phyloP scores from a whole-genome alignment of 2,113 vertebrate genomes.

The Embiotoca jacksoni region DNA sequence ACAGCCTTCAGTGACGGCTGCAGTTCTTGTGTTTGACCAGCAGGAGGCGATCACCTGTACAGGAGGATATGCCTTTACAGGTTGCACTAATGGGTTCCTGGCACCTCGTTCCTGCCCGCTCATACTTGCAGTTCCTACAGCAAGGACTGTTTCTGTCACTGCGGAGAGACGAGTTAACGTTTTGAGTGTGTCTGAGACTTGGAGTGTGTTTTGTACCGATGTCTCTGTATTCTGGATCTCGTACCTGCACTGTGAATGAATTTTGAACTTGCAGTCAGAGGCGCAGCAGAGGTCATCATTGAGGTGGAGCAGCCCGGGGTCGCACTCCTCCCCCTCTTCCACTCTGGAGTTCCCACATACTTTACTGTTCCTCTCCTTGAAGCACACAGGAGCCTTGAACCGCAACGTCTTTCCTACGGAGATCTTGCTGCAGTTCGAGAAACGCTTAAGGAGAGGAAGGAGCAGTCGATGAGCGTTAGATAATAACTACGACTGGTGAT shows the following conservation, averaged over 20 bases:
- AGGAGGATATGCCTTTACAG: slow-evolving; percentile 93
- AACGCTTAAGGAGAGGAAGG: slow-evolving; percentile 84
- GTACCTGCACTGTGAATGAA: slow-evolving; percentile 90
- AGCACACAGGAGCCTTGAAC: slow-evolving; percentile 91
- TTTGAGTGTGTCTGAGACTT: not conserved
- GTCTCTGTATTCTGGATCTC: not conserved
- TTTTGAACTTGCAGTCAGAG: slow-evolving; percentile 87
- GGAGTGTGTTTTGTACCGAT: not conserved
- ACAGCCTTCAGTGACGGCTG: not conserved
- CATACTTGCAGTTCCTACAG: slow-evolving; percentile 91
- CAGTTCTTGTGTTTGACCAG: slow-evolving; percentile 25
- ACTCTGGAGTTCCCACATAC: slow-evolving; percentile 98
- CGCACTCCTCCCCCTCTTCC: slow-evolving; percentile 95
- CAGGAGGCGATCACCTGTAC: slow-evolving; percentile 89
- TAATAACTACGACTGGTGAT: not conserved
- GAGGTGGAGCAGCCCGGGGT: slow-evolving; percentile 92
- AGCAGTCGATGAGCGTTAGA: slow-evolving; percentile 3
- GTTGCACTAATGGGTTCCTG: slow-evolving; percentile 96
- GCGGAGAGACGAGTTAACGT: slow-evolving; percentile 12
- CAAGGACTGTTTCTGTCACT: slow-evolving; percentile 98
- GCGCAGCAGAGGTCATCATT: slow-evolving; percentile 91
- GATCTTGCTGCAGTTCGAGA: slow-evolving; percentile 96
- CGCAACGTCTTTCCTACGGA: slow-evolving; percentile 92
- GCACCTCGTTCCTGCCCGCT: slow-evolving; percentile 89
- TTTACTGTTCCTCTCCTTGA: slow-evolving; percentile 93